phyloP scores from a whole-genome alignment of 2,797 vertebrate genomes.

The Gorsachius magnificus region DNA sequence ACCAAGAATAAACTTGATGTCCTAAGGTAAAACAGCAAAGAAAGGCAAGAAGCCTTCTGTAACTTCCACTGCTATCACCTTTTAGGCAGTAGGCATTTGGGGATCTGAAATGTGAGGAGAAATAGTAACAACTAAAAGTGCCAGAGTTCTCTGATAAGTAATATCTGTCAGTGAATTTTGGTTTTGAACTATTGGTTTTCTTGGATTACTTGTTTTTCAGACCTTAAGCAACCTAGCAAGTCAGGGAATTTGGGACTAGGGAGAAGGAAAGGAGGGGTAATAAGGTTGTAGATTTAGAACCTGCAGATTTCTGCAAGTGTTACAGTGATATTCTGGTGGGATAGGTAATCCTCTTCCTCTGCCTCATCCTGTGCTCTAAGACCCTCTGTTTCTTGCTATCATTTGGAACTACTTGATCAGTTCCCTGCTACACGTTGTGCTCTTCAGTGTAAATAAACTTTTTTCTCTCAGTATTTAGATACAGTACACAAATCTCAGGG shows the following conservation, averaged over 20 bases:
- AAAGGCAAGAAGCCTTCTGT: neutral
- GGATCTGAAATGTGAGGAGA: neutral
- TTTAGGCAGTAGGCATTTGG: neutral
- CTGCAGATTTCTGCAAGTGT: neutral
- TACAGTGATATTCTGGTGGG: neutral
- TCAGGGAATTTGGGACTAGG: neutral
- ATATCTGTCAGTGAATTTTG: neutral
- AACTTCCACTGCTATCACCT: neutral
- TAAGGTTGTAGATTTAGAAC: neutral
- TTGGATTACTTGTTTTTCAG: neutral
- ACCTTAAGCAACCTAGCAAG: neutral
- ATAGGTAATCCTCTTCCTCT: neutral
- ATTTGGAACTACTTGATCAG: neutral
- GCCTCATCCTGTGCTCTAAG: fast-evolving
- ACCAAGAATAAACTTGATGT: neutral
- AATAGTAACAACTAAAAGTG: neutral
- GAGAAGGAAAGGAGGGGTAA: neutral
- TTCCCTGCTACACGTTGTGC: neutral
- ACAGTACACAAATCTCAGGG: neutral
- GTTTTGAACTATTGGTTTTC: neutral
- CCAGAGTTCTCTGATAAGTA: neutral
- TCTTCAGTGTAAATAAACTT: neutral
- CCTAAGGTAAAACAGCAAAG: neutral
- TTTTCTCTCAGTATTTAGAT: neutral
- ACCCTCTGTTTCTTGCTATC: neutral